A percentile compares a stretch with the other conserved stretches of the same genome.
Conservation (phyloP, 2,888 invertebrate species). For the Coelinius sp. region DNA sequence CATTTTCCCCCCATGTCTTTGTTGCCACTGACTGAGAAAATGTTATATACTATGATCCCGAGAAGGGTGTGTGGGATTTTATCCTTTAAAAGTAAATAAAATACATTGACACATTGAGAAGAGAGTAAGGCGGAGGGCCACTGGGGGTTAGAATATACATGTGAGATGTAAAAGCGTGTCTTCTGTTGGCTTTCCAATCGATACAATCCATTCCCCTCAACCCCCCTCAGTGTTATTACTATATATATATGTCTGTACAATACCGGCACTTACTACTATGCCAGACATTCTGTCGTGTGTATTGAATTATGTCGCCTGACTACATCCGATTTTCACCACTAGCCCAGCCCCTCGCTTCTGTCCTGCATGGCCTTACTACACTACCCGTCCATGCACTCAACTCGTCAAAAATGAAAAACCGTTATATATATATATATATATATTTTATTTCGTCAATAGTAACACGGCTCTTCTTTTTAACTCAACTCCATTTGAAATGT, state of each 20-base stretch:
- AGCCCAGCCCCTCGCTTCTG: not conserved
- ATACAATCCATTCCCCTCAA: slow-evolving; percentile 18
- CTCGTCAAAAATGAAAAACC: slow-evolving; percentile 14
- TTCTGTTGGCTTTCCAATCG: slow-evolving; percentile 21
- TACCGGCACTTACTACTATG: slow-evolving; percentile 24
- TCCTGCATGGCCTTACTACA: not conserved
- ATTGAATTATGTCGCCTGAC: slow-evolving; percentile 39
- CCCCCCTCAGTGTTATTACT: slow-evolving; percentile 14
- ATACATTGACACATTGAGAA: not conserved
- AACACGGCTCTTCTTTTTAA: not conserved
- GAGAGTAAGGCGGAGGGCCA: not conserved
- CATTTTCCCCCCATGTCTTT: not conserved
- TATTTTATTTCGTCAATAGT: not conserved
- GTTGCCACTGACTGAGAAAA: slow-evolving; percentile 1
- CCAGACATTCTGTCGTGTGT: slow-evolving; percentile 24
- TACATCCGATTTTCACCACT: slow-evolving; percentile 38
- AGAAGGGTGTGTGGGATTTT: not conserved
- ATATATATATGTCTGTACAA: slow-evolving; percentile 24
- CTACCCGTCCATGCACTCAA: slow-evolving; percentile 12
- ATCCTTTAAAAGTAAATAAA: slow-evolving; percentile 13
- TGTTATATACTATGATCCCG: not conserved
- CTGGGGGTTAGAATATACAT: not conserved
- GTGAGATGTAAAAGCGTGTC: slow-evolving; percentile 8
- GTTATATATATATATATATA: not conserved
- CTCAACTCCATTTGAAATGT: not conserved